Base-by-base conservation (phyloP, 2,888 invertebrate species). In the Muscina levida region DNA sequence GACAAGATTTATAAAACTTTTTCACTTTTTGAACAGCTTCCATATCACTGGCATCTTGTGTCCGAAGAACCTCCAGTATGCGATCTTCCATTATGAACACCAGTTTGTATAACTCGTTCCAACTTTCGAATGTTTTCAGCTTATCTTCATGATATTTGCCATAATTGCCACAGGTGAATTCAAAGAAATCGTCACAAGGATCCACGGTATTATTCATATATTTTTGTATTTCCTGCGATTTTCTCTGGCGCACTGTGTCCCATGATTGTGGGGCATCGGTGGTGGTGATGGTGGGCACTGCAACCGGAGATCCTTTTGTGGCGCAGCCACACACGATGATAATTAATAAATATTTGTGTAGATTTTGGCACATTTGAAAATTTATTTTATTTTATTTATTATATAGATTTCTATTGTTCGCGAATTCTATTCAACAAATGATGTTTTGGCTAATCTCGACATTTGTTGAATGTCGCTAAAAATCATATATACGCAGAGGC, bases 151-250 rank as follows among this genome's bases (percentile, higher is more conserved):
- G 85, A 6, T 85, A 82, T 56, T 83, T 85, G 0, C 84, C 77
- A 89, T 89, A 88, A 22, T 86, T 89, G 17, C 88, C 88, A 74
- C 88, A 88, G 46, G 86, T 86, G 72, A 84, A 87, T 39, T 82
- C 84, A 65, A 84, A 88, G 72, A 88, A 88, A 62, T 88, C 84
- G 4, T 85, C 87, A 74, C 88, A 88, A 4, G 88, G 84, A 51
- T 87, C 85, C 22, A 82, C 65, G 2, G 85, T 83, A 6, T 84
- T 73, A n/a, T 84, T 84, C 85, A 89, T 87, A 71, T 86, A 89
- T 77, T 84, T 86, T 11, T 83, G 85, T 79, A 89, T 85, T 73
- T 87, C 87, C 5, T 84, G 85, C 13, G 87, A 83, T 51, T 88
- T 86, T 17, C 87, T 85, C 68, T 86, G 76, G 0, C 88, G 82